A percentile compares a stretch with the other conserved stretches of the same genome.
These are phyloP conservation scores for Erynnis tages DNA, from an alignment of 2,888 invertebrate species.

Conservation along the genomic window DNA sequence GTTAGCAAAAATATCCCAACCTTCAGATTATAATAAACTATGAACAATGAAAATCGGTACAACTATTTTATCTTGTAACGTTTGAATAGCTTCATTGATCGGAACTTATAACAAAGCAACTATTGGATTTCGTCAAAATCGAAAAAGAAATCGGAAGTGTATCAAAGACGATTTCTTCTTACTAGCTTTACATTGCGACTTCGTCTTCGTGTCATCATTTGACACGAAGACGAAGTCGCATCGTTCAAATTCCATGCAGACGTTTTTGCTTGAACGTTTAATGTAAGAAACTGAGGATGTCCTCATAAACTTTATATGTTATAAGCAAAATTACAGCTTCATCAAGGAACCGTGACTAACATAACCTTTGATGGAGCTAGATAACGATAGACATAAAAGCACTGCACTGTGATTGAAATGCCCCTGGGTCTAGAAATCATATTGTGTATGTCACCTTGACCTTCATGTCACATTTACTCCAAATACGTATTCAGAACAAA, in stretches of 20 bases:
- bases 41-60: constrained; percentile 19
- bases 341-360: constrained; percentile 28
- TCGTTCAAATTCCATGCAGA: too few species aligned
- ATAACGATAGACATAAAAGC: not conserved
- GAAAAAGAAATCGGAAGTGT: too few species aligned
- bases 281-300: too few species aligned
- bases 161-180: too few species aligned
- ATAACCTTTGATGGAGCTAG: constrained; percentile 40
- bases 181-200: not conserved
- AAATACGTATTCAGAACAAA: too few species aligned
- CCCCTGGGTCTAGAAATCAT: not conserved
- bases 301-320: too few species aligned
- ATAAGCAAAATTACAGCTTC: too few species aligned
- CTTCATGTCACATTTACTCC: not conserved
- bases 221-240: too few species aligned
- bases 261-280: too few species aligned
- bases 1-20: constrained; percentile 55
- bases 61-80: not conserved
- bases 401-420: not conserved
- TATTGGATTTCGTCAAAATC: too few species aligned
- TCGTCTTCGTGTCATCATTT: too few species aligned
- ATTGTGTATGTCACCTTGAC: not conserved
- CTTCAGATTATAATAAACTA: constrained; percentile 41
- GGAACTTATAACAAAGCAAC: too few species aligned
- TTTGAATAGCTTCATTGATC: not conserved